Conservation (phyloP, 2,797 vertebrate genomes). For the Choloepus didactylus region DNA sequence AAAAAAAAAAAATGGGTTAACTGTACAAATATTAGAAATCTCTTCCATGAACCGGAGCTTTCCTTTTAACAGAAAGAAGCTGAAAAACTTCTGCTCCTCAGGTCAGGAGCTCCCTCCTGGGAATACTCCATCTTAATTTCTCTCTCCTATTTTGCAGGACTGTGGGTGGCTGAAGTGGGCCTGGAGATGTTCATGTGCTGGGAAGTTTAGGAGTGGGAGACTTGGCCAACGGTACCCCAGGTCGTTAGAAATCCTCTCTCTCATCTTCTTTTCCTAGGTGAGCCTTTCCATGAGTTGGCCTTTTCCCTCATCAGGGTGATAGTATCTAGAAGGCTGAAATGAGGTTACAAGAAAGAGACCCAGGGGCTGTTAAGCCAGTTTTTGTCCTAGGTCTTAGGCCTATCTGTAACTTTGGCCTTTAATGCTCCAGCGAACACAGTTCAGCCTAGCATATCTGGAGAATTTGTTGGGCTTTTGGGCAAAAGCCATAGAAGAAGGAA, state of each 20-base stretch:
- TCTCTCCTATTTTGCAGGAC: not conserved
- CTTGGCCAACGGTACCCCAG: not conserved
- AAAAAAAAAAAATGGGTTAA: no score
- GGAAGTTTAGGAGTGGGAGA: not conserved
- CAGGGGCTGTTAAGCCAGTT: not conserved
- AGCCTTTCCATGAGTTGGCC: slow-evolving; percentile 24
- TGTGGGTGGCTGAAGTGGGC: not conserved
- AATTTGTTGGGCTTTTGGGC: not conserved
- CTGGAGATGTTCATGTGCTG: not conserved
- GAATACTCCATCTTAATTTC: not conserved
- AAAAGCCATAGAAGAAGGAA: not conserved
- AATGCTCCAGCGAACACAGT: fast-evolving
- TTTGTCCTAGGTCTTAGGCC: not conserved
- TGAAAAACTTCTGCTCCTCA: not conserved
- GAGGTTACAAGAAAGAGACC: not conserved
- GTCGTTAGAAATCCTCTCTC: not conserved
- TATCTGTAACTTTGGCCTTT: not conserved
- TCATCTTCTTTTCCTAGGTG: not conserved
- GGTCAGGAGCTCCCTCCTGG: not conserved
- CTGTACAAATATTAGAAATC: no score
- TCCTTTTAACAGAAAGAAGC: not conserved
- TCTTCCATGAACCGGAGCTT: not conserved
- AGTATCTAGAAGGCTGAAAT: not conserved
- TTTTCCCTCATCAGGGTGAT: not conserved
- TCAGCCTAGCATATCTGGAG: not conserved